These are phyloP conservation scores for Arnoldichthys spilopterus DNA, from an alignment of 2,797 vertebrate genomes.

Conservation along the genomic window DNA sequence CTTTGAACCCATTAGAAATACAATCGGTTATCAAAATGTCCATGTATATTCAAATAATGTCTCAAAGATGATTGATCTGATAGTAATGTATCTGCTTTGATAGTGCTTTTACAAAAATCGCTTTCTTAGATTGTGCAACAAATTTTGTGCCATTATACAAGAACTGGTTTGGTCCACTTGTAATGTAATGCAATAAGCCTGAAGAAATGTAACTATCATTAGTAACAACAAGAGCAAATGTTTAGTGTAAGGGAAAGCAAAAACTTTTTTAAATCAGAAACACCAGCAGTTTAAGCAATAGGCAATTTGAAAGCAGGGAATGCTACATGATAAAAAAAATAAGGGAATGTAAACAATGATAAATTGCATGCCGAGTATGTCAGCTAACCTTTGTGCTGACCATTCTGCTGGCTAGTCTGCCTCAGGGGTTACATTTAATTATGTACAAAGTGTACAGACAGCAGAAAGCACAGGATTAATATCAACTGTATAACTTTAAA, in stretches of 20 bases:
- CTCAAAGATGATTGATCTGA: conserved; percentile 57
- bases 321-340: background rate
- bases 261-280: background rate
- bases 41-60: conserved; percentile 51
- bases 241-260: conserved; percentile 35
- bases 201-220: conserved; percentile 14
- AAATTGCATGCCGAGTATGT: background rate
- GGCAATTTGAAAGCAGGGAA: background rate
- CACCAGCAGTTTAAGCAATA: background rate
- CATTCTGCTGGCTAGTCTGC: background rate
- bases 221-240: conserved; percentile 41
- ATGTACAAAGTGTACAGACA: background rate
- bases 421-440: background rate
- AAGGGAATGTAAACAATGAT: background rate
- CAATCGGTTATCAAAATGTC: conserved; percentile 75
- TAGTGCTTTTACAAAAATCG: conserved; percentile 64
- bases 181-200: background rate
- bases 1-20: conserved; percentile 73
- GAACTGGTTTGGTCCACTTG: conserved; percentile 55
- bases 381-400: background rate
- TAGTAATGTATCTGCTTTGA: conserved; percentile 47
- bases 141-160: conserved; percentile 44
- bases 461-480: background rate
- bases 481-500: background rate
- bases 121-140: conserved; percentile 4